Base-by-base conservation (phyloP, 2,888 invertebrate genomes). In the Mesoligia furuncula region DNA sequence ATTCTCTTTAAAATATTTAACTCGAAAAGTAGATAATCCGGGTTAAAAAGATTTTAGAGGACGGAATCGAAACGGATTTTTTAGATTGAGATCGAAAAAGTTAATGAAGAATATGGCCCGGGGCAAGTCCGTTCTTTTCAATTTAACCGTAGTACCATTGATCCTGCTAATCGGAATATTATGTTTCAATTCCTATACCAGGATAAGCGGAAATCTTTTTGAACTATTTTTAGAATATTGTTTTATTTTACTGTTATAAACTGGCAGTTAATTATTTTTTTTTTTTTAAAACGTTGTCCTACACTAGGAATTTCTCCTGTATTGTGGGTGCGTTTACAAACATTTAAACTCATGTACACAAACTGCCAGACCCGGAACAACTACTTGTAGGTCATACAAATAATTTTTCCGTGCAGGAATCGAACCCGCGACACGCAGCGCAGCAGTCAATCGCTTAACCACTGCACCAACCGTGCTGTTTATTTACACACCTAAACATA, bases 151-250 rank as follows among this genome's bases (percentile, higher is more conserved):
- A 91, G 92, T 87, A 91, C 91, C 88, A 88, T 89, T 89, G 93
- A 93, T 93, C 90, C 87, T 87, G 81, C 92, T 95, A 96, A 96
- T 95, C 94, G 94, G 90, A 95, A 95, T 94, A 94, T 95, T 93
- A 93, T 95, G 95, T 95, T 94, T 91, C 90, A 92, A 93, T 93
- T 90, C 87, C 89, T 87, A 88, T 92, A 85, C 89, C 80, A 90
- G 89, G 89, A 90, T 88, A 90, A 90, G 79, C 84, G 80, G 84
- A 87, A 86, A 85, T 9, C 67, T 81, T 45, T 86, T 76, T 77
- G 65, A 51, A 75, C 13, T 77, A 54, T 72, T 70, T 73, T 61
- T 2, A 11, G 11, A 45, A 48, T 36, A 57, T n/a, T 59, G 3
- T 75, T 59, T 82, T 59, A 51, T 65, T 71, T 59, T 17, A 24